Percentiles rank a stretch among this genome's conserved stretches.
These are phyloP conservation scores for Diplazon laetatorius DNA, from an alignment of 2,888 invertebrate species.

Conservation along the genomic window DNA sequence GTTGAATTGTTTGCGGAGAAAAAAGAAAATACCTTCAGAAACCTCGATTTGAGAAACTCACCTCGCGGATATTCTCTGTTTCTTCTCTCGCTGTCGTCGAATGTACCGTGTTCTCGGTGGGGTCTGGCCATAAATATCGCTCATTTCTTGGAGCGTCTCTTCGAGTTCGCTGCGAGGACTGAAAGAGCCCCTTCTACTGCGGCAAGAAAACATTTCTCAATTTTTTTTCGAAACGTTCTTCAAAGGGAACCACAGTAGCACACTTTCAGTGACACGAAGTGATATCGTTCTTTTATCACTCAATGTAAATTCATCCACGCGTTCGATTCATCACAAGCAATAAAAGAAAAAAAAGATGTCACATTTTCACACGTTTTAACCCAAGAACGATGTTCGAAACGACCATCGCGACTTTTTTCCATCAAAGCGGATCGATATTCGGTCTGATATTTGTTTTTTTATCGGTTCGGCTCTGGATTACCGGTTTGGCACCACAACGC, in stretches of 20 bases:
- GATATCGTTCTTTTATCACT: neutral
- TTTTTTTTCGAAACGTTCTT: conserved; percentile 17
- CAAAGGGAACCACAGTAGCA: neutral
- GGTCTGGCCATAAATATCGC: conserved; percentile 89
- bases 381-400: neutral
- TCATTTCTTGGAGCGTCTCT: conserved; percentile 74
- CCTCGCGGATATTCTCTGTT: conserved; percentile 86
- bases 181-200: conserved; percentile 63
- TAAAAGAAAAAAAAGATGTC: neutral
- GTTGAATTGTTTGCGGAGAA: neutral
- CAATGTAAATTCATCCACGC: neutral
- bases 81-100: conserved; percentile 83
- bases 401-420: conserved; percentile 21
- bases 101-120: conserved; percentile 90
- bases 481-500: conserved; percentile 29
- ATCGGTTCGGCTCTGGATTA: conserved; percentile 15
- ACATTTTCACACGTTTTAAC: neutral
- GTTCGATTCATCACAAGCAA: neutral
- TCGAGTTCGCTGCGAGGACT: conserved; percentile 72
- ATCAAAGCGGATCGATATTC: conserved; percentile 2
- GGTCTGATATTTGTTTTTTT: neutral
- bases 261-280: too few relatives aligned
- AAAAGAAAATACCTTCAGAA: neutral
- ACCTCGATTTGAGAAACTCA: conserved; percentile 72
- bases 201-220: conserved; percentile 61